Evolutionary conservation across 2,888 invertebrate genomes (phyloP).

Genomic region (Monoplex corrugatus): DNA sequence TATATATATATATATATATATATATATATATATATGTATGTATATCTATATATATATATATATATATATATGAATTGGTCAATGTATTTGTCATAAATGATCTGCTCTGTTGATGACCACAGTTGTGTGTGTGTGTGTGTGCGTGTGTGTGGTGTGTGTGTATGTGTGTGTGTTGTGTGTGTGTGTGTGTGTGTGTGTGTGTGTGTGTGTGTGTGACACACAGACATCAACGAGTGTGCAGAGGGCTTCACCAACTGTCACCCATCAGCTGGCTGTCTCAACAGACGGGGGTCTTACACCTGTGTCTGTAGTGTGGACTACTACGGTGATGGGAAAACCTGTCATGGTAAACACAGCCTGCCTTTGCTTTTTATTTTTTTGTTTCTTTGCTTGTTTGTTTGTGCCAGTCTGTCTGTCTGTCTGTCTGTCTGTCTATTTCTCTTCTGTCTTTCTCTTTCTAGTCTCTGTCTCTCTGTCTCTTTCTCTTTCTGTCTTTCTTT

Average conservation of each 20-base stretch:
- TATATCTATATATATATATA: too few relatives aligned
- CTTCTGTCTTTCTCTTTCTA: too few relatives aligned
- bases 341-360: slow-evolving; percentile 65
- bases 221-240: slow-evolving; percentile 79
- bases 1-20: background rate
- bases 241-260: slow-evolving; percentile 72
- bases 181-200: slow-evolving; percentile 28
- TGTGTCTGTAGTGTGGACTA: slow-evolving; percentile 76
- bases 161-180: background rate
- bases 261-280: slow-evolving; percentile 75
- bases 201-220: background rate
- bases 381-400: background rate
- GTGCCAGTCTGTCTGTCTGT: too few relatives aligned
- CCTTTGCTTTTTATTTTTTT: background rate
- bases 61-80: background rate
- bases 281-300: slow-evolving; percentile 76
- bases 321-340: slow-evolving; percentile 72
- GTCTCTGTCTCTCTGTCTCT: too few relatives aligned
- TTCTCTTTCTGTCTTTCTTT: too few relatives aligned
- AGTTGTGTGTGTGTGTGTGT: background rate
- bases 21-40: too few relatives aligned
- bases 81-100: background rate
- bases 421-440: too few relatives aligned
- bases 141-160: background rate
- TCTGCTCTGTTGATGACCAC: background rate